Evolutionary conservation across 2,113 vertebrate species (phyloP), one percentile per base, ranked within the genome.

Genomic region (Syrrhaptes paradoxus): DNA sequence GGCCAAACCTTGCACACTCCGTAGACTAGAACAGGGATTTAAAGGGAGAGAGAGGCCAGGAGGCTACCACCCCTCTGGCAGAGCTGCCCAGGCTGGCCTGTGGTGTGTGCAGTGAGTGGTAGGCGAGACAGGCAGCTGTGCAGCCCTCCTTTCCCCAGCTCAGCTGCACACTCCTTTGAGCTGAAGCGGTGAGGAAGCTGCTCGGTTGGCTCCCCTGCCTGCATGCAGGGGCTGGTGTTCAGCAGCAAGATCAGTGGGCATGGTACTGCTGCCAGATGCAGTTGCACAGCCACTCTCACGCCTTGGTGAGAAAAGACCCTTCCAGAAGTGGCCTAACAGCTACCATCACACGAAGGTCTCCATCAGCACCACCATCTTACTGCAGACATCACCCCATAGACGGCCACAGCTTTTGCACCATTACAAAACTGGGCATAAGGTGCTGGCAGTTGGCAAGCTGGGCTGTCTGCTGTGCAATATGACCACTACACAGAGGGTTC

Each of bases 381-480:
- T 54, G 65, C n/a, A 89, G 68, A 54, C 51, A 58, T 15, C 46
- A 43, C 3, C 2, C 19, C 63, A 43, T 0, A 14, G 41, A 41
- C 41, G 5, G 51, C 75, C 3, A 5, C 61, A 75, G 45, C 26
- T 75, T 88, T 31, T 45, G 65, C 21, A 24, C 13, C 32, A 32
- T 26, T 58, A 36, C 65, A 92, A 72, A 85, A 68, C 17, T 1
- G 0, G 2, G 17, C 2, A 3, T 1, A 52, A 86, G 36, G 65
- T 68, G 68, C 26, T 29, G 61, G 34, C 43, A 73, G 46, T 6
- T 32, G 34, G 55, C 65, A 54, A 83, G 32, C 48, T 81, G 52
- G 9, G 20, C 3, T 73, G 43, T 48, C 29, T 5, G 1, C 24
- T 2, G 0, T 19, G 17, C 34, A 52, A 19, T 0, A 0, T 61